Evolutionary conservation across 2,113 vertebrate genomes (phyloP), one percentile per base, ranked within the genome.

Genomic region (Harpagus bidentatus): DNA sequence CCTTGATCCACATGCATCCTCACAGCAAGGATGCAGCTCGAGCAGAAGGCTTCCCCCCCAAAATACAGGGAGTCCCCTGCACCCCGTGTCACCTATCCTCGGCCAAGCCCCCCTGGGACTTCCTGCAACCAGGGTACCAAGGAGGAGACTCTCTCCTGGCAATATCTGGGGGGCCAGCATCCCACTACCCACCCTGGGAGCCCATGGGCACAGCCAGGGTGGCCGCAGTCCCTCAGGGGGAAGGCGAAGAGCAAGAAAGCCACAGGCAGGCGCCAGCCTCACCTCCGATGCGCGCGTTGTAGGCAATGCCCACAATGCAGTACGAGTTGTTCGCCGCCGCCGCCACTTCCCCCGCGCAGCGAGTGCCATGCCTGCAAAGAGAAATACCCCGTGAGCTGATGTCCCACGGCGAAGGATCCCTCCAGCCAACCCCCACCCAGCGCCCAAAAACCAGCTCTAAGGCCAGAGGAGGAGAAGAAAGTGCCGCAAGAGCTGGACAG

Each of bases 231-330:
- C 26, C 36, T 9, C 1, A 2, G 16, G 20, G 63, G 61, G 19
- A 3, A 1, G 8, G 42, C 3, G 11, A 59, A 50, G 88, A 85
- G 55, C 78, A 45, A 77, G 59, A 86, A 59, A 61, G 38, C 36
- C 6, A 3, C 16, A 8, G 82, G 53, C 69, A 21, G 71, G 36
- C 0, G 2, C 42, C 76, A 48, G 92, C 12, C 97, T 97, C 98
- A 99, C 99, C 99, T 98, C 99, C 99, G 9, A 99, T 99, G 73
- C 97, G 99, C 2, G 99, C 99, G 19, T 99, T 99, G 97, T 99
- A 99, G 3, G 99, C 99, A 2, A 99, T 98, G 87, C 99, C 99
- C 95, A 99, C 99, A 43, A 99, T 98, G 97, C 99, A 99, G 79
- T 99, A 98, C 0, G 99, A 99, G 95, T 99, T 99, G 97, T 99